phyloP scores from a whole-genome alignment of 2,113 vertebrate genomes.

The Nymphicus hollandicus region DNA sequence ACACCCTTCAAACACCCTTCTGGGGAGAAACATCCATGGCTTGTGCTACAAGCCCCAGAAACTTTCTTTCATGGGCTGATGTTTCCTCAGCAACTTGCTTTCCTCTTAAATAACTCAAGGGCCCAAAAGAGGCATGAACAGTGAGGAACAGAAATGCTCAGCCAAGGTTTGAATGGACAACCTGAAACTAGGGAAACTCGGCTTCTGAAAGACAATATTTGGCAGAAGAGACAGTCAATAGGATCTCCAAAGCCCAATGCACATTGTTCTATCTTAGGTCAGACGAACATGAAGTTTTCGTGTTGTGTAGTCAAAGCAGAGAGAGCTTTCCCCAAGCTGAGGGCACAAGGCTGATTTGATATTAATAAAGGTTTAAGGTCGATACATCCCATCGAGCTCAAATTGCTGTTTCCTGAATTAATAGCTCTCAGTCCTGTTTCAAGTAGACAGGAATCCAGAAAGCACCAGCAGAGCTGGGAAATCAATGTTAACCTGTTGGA shows the following conservation, averaged over 20 bases:
- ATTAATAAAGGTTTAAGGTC: not conserved
- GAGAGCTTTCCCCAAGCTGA: not conserved
- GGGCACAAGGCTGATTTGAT: not conserved
- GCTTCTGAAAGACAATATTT: not conserved
- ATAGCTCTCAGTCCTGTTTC: not conserved
- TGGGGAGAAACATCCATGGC: not conserved
- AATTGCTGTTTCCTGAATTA: not conserved
- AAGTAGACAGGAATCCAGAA: not conserved
- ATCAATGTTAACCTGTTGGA: not conserved
- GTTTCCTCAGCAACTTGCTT: not conserved
- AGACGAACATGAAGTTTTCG: not conserved
- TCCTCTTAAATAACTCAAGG: not conserved
- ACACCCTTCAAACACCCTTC: not conserved
- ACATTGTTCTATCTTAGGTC: not conserved
- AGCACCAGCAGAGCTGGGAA: not conserved
- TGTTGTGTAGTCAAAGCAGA: fast-evolving
- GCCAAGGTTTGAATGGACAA: not conserved
- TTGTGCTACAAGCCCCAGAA: conserved; percentile 17
- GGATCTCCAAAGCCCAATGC: not conserved
- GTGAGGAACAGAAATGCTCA: not conserved
- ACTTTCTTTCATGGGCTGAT: not conserved
- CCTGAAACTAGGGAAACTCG: not conserved
- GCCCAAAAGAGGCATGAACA: not conserved
- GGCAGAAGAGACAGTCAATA: not conserved
- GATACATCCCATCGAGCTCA: not conserved